Evolutionary conservation across 2,797 vertebrate species (phyloP).

Genomic region (Gambelia wislizenii): DNA sequence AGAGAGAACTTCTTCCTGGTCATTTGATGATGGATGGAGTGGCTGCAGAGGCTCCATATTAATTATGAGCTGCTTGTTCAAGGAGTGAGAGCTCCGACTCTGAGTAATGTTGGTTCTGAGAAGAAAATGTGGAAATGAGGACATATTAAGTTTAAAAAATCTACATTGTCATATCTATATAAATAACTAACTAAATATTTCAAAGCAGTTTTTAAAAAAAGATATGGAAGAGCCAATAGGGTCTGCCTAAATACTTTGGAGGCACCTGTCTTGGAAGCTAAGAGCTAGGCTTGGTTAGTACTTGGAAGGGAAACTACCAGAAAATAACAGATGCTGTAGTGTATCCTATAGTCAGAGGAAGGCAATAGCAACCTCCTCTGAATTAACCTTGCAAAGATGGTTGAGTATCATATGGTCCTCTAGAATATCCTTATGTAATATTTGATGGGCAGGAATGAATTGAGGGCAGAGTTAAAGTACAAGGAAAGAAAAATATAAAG

Average conservation of each 20-base stretch:
- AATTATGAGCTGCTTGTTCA: conserved; percentile 98
- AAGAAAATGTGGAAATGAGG: conserved; percentile 39
- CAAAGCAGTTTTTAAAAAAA: background rate
- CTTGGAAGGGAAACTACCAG: no score
- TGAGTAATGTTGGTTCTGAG: conserved; percentile 90
- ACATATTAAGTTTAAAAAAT: conserved; percentile 11
- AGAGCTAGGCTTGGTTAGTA: no score
- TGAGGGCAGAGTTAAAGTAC: background rate
- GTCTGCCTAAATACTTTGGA: background rate
- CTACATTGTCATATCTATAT: background rate
- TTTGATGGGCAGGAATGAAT: background rate
- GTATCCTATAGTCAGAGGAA: no score
- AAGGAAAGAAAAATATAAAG: background rate
- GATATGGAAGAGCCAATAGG: background rate
- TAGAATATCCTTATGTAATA: background rate
- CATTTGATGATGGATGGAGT: conserved; percentile 87
- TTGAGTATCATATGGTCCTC: background rate
- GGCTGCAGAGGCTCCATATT: conserved; percentile 96
- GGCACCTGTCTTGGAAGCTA: no score
- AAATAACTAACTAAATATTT: no score
- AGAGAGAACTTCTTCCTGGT: conserved; percentile 85
- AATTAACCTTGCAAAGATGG: no score
- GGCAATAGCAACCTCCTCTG: no score
- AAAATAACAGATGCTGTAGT: no score
- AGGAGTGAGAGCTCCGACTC: conserved; percentile 92